A percentile compares a stretch with the other conserved stretches of the same genome.
phyloP scores from a whole-genome alignment of 2,888 invertebrate species.

The Heliconius cydno region DNA sequence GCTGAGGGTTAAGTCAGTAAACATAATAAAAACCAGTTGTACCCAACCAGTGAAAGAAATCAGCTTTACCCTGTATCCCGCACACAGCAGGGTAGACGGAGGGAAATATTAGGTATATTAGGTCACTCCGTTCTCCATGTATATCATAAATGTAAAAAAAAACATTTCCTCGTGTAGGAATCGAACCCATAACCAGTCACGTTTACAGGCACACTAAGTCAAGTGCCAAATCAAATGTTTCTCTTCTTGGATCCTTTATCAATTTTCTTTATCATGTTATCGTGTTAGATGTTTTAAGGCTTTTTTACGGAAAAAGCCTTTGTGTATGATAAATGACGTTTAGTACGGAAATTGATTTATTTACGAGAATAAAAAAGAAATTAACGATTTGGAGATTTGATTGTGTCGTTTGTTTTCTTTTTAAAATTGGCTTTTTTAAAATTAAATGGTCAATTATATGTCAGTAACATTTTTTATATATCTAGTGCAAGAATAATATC shows the following conservation, averaged over 20 bases:
- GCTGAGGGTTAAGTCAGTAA: constrained; percentile 26
- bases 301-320: not conserved
- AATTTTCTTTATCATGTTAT: not conserved
- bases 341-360: not conserved
- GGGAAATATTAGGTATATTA: no score
- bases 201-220: no score
- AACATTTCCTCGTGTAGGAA: no score
- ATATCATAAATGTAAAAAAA: no score
- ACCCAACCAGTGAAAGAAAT: not conserved
- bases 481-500: not conserved
- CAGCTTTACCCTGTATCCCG: no score
- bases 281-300: not conserved
- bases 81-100: no score
- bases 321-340: not conserved
- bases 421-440: not conserved
- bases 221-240: constrained; percentile 27
- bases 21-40: constrained; percentile 24
- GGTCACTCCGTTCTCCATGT: no score
- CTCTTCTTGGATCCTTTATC: not conserved
- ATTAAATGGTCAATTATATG: not conserved
- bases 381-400: not conserved
- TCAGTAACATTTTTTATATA: not conserved
- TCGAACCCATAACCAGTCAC: no score
- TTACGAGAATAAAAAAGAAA: not conserved
- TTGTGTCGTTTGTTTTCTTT: not conserved